Evolutionary conservation across 2,113 vertebrate genomes (phyloP).

Genomic region (Geococcyx californianus): DNA sequence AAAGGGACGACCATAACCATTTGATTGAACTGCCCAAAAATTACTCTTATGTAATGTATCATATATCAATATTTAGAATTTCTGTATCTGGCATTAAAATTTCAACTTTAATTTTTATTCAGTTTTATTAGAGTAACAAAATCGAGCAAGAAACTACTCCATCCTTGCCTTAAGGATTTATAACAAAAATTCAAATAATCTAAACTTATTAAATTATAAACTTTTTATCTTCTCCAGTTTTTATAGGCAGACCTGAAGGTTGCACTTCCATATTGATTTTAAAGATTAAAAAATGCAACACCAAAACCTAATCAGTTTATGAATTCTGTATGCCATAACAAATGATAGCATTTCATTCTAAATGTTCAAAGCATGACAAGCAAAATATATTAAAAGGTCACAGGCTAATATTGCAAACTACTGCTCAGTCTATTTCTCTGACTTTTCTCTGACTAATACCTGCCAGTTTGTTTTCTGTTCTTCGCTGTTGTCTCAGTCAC

Average conservation of each 20-base stretch:
- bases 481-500: neutral
- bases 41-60: neutral
- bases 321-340: neutral
- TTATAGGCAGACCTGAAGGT: neutral
- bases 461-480: neutral
- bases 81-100: neutral
- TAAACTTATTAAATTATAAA: neutral
- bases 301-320: neutral
- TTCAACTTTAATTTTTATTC: neutral
- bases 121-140: neutral
- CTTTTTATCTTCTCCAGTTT: neutral
- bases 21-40: neutral
- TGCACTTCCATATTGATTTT: neutral
- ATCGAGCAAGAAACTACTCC: neutral
- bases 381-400: conserved; percentile 28
- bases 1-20: neutral
- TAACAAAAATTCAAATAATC: neutral
- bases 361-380: neutral
- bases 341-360: neutral
- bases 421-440: neutral
- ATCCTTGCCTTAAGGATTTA: neutral
- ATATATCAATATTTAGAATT: neutral
- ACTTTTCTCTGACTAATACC: neutral
- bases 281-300: neutral
- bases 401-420: neutral